Percentiles rank a stretch among this genome's conserved stretches.
phyloP scores from a whole-genome alignment of 2,113 vertebrate genomes.

The Prietella phreatophila region DNA sequence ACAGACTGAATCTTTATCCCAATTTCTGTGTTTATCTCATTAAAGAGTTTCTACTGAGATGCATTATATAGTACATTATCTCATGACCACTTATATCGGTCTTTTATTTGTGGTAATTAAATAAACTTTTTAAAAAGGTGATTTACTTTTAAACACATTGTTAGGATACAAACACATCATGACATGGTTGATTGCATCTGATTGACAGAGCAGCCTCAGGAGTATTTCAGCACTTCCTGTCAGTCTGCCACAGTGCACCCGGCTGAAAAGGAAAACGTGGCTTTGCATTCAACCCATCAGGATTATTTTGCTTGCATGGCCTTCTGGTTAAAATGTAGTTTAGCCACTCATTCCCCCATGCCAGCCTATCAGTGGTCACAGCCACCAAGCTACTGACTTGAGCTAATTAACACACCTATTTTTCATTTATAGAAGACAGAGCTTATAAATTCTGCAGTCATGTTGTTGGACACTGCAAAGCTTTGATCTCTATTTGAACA shows the following conservation, averaged over 20 bases:
- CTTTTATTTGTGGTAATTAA: not conserved
- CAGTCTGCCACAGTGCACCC: conserved; percentile 40
- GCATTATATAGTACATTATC: not conserved
- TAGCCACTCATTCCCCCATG: not conserved
- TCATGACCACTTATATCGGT: not conserved
- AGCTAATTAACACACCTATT: not conserved
- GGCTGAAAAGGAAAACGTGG: conserved; percentile 5
- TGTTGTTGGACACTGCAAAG: not conserved
- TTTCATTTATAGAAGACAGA: not conserved
- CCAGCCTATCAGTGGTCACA: not conserved
- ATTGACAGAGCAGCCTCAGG: conserved; percentile 35
- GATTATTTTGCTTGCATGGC: not conserved
- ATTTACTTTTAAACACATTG: conserved; percentile 5
- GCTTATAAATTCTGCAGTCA: not conserved
- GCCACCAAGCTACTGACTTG: not conserved
- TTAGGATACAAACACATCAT: not conserved
- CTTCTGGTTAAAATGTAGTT: not conserved
- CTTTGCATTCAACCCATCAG: not conserved
- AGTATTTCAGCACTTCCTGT: conserved; percentile 33
- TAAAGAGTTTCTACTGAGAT: not conserved
- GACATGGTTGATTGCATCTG: conserved; percentile 19
- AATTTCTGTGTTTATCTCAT: conserved; percentile 1
- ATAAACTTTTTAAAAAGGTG: not conserved
- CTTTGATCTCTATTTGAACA: not conserved
- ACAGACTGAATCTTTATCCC: not conserved